Conservation (phyloP, 2,113 vertebrate genomes). For the Dunckerocampus dactyliophorus region DNA sequence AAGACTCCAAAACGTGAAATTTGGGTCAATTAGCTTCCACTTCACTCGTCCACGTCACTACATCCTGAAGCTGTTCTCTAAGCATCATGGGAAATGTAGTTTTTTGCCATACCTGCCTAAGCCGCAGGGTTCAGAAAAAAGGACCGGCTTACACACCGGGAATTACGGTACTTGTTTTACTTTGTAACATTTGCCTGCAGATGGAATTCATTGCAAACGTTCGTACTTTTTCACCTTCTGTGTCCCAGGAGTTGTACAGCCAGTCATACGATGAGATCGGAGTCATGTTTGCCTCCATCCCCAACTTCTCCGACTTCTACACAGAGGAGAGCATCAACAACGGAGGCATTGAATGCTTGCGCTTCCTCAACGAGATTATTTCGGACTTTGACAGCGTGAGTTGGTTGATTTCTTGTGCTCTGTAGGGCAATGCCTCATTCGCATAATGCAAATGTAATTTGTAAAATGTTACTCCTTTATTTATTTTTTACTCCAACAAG, state of each 20-base stretch:
- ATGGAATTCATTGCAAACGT: not conserved
- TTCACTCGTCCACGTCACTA: too few species aligned
- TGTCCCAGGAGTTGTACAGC: constrained; percentile 88
- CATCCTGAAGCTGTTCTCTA: too few species aligned
- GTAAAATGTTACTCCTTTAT: too few species aligned
- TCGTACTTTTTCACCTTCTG: not conserved
- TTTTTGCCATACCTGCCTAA: too few species aligned
- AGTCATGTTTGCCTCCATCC: constrained; percentile 98
- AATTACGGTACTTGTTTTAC: too few species aligned
- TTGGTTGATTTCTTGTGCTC: not conserved
- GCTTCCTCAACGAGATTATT: constrained; percentile 98
- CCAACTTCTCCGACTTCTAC: constrained; percentile 97
- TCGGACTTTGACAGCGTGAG: constrained; percentile 94
- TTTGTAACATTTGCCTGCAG: not conserved
- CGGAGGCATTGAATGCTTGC: constrained; percentile 90
- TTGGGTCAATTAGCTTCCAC: too few species aligned
- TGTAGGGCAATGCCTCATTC: not conserved
- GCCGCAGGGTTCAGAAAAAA: too few species aligned
- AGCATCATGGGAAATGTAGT: too few species aligned
- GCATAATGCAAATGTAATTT: too few species aligned
- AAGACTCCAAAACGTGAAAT: too few species aligned
- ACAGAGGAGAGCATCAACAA: constrained; percentile 98
- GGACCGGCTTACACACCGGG: too few species aligned
- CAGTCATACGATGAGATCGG: constrained; percentile 95
- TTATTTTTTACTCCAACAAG: too few species aligned